These are phyloP conservation scores for Phrynocephalus versicolor DNA, from an alignment of 2,113 vertebrate genomes.

Conservation along the genomic window DNA sequence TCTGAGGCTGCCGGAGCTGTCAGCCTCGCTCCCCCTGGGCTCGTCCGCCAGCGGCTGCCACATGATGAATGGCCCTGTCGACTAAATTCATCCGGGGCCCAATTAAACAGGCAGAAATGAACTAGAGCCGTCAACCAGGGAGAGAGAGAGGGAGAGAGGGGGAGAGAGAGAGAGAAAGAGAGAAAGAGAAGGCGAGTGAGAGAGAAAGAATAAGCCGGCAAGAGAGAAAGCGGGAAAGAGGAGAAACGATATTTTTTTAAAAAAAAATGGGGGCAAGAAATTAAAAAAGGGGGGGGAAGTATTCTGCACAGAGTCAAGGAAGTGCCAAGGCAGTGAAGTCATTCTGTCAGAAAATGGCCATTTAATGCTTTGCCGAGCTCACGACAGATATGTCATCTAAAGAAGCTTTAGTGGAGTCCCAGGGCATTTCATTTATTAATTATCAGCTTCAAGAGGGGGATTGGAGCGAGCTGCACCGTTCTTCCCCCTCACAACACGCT, in stretches of 20 bases:
- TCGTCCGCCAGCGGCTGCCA: conserved; percentile 91
- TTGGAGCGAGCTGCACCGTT: conserved; percentile 56
- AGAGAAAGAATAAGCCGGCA: conserved; percentile 61
- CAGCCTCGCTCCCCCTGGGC: conserved; percentile 89
- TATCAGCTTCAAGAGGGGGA: conserved; percentile 75
- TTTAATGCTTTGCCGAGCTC: conserved; percentile 91
- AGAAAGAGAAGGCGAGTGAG: conserved; percentile 66
- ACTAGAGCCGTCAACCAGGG: conserved; percentile 84
- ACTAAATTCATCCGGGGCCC: conserved; percentile 97
- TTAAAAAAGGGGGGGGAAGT: conserved; percentile 69
- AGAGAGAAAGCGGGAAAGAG: conserved; percentile 64
- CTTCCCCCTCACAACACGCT: conserved; percentile 27
- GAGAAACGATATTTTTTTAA: not conserved
- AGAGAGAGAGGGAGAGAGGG: conserved; percentile 59
- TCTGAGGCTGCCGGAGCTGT: conserved; percentile 85
- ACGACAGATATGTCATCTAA: conserved; percentile 89
- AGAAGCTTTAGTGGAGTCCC: conserved; percentile 81
- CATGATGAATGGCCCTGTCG: conserved; percentile 99
- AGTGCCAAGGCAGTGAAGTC: conserved; percentile 77
- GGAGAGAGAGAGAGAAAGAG: conserved; percentile 63
- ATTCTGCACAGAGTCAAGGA: conserved; percentile 76
- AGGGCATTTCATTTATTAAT: conserved; percentile 89
- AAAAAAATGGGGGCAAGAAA: conserved; percentile 57
- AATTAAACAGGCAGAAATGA: conserved; percentile 94
- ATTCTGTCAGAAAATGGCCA: conserved; percentile 92